Conservation (phyloP, 2,113 vertebrate species). For the Melanerpes formicivorus region DNA sequence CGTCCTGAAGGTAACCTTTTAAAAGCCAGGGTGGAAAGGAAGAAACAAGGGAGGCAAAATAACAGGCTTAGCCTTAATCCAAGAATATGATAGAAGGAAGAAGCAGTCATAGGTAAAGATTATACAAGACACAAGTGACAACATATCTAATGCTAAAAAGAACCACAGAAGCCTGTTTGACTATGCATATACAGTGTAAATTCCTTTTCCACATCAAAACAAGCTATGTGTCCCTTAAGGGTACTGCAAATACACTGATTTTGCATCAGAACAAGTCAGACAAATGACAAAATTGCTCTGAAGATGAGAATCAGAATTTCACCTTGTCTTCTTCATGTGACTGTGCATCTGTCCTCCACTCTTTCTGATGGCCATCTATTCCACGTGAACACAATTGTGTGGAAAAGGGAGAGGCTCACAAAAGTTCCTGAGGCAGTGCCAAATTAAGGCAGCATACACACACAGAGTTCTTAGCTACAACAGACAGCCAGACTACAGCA, state of each 20-base stretch:
- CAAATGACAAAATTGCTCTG: background rate
- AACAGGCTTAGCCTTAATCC: background rate
- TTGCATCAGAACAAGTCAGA: background rate
- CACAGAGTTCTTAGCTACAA: background rate
- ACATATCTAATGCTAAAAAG: background rate
- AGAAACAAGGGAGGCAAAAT: background rate
- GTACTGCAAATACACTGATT: background rate
- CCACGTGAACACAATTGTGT: background rate
- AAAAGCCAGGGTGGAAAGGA: background rate
- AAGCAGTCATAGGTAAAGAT: background rate
- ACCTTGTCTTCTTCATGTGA: background rate
- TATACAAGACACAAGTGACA: background rate
- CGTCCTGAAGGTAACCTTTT: background rate
- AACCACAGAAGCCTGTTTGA: background rate
- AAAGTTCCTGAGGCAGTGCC: background rate
- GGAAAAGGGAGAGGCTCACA: background rate
- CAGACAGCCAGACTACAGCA: background rate
- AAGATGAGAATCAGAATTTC: background rate
- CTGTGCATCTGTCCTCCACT: accelerated
- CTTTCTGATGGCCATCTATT: background rate
- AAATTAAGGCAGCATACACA: background rate
- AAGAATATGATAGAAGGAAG: background rate
- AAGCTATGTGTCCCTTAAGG: background rate
- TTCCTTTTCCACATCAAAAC: background rate
- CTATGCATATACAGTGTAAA: background rate